A percentile compares a stretch with the other conserved stretches of the same genome.
Conservation (phyloP, 2,797 vertebrate genomes). For the Poeciliopsis turneri region DNA sequence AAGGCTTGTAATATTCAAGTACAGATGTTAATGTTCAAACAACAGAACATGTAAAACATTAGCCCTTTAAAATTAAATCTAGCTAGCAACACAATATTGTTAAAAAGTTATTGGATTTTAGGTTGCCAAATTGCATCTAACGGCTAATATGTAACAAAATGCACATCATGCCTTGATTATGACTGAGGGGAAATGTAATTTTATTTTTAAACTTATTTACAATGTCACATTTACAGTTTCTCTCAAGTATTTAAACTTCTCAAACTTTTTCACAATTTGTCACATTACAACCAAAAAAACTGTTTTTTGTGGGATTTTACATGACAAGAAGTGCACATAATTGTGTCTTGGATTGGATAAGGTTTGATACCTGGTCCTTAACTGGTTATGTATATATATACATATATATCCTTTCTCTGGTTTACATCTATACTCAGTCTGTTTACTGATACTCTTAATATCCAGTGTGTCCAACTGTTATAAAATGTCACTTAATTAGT, state of each 20-base stretch:
- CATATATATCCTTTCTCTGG: background rate
- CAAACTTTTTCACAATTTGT: background rate
- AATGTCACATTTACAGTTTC: constrained; percentile 13
- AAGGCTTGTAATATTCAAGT: constrained; percentile 62
- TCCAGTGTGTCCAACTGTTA: background rate
- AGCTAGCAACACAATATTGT: constrained; percentile 44
- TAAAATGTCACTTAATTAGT: background rate
- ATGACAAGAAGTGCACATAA: background rate
- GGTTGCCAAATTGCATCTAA: constrained; percentile 18
- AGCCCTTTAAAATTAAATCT: constrained; percentile 69
- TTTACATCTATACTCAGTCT: background rate
- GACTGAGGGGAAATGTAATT: background rate
- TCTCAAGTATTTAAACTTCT: background rate
- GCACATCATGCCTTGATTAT: background rate
- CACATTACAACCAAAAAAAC: background rate
- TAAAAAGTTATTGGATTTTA: constrained; percentile 21
- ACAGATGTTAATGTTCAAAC: constrained; percentile 57
- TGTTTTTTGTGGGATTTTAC: background rate
- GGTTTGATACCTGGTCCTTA: background rate
- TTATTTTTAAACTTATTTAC: constrained; percentile 46
- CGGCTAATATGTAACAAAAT: constrained; percentile 28
- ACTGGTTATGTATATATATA: background rate
- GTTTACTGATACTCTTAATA: background rate
- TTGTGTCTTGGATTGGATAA: background rate
- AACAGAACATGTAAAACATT: constrained; percentile 43